These are phyloP conservation scores for Zaprionus kolodkinae DNA, from an alignment of 1,140 invertebrate genomes.

Conservation along the genomic window DNA sequence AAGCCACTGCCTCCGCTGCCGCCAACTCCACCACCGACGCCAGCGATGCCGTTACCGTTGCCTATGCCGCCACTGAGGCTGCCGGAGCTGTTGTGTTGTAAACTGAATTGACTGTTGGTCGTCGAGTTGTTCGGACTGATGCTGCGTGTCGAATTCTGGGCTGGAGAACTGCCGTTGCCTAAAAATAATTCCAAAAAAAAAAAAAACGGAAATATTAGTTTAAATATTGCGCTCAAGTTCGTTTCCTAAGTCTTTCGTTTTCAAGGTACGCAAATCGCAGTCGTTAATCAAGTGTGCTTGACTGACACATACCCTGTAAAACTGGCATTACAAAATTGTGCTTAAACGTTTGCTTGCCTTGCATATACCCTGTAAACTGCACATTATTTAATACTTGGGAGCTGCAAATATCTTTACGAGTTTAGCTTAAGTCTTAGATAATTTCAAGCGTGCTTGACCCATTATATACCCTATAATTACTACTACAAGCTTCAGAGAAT, in stretches of 20 bases:
- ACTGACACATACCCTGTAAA: neutral
- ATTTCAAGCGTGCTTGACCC: neutral
- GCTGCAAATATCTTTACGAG: too few relatives aligned
- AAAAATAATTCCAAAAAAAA: constrained; percentile 38
- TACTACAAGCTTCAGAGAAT: too few relatives aligned
- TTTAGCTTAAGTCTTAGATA: neutral
- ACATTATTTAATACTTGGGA: neutral
- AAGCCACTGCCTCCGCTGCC: constrained; percentile 62
- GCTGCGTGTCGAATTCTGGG: constrained; percentile 84
- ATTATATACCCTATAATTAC: neutral
- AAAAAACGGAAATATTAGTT: constrained; percentile 6
- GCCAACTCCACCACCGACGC: constrained; percentile 51
- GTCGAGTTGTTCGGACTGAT: constrained; percentile 84
- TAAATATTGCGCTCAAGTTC: constrained; percentile 43
- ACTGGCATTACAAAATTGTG: neutral
- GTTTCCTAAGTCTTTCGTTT: constrained; percentile 68
- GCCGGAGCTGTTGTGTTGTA: constrained; percentile 83
- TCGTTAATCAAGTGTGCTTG: neutral
- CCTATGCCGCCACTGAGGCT: constrained; percentile 71
- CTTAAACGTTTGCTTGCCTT: neutral
- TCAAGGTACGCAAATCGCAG: constrained; percentile 9
- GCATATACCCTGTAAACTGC: neutral
- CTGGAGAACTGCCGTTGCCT: constrained; percentile 84
- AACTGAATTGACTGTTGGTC: constrained; percentile 83
- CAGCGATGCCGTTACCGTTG: constrained; percentile 19